A percentile compares a stretch with the other conserved stretches of the same genome.
Evolutionary conservation across 2,888 invertebrate genomes (phyloP).

Genomic region (Tubiluchus corallicola): DNA sequence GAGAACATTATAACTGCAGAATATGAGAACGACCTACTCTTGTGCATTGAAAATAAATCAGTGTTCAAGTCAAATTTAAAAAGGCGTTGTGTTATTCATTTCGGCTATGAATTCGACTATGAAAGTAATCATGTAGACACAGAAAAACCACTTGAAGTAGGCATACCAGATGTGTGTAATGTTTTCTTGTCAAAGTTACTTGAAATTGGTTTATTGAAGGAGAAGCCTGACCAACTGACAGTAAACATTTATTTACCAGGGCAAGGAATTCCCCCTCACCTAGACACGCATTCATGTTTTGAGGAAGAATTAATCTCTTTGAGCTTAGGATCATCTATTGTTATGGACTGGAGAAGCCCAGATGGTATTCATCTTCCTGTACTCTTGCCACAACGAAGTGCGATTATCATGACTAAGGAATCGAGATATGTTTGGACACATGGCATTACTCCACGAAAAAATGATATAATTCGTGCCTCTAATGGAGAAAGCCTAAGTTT

Average conservation of each 20-base stretch:
- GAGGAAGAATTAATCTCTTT: conserved; percentile 67
- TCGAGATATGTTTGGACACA: conserved; percentile 39
- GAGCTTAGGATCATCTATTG: conserved; percentile 56
- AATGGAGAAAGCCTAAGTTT: conserved; percentile 37
- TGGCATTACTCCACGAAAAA: conserved; percentile 55
- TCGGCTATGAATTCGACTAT: conserved; percentile 77
- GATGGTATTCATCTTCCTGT: conserved; percentile 40
- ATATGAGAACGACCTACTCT: background rate
- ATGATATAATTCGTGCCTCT: conserved; percentile 45
- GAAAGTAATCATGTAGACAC: conserved; percentile 65
- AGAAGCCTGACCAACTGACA: conserved; percentile 58
- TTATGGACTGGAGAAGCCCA: conserved; percentile 70
- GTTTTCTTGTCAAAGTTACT: conserved; percentile 42
- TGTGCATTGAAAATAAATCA: too few relatives aligned
- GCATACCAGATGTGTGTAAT: conserved; percentile 50
- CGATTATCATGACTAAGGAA: conserved; percentile 60
- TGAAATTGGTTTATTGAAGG: conserved; percentile 27
- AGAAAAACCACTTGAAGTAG: conserved; percentile 40
- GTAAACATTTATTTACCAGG: conserved; percentile 65
- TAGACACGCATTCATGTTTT: conserved; percentile 88
- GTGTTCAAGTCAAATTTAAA: too few relatives aligned
- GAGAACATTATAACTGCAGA: background rate
- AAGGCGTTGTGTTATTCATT: conserved; percentile 77
- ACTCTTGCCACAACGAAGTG: conserved; percentile 45
- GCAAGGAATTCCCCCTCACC: conserved; percentile 83